phyloP scores from a whole-genome alignment of 2,797 vertebrate species.

The Nyctibius grandis region DNA sequence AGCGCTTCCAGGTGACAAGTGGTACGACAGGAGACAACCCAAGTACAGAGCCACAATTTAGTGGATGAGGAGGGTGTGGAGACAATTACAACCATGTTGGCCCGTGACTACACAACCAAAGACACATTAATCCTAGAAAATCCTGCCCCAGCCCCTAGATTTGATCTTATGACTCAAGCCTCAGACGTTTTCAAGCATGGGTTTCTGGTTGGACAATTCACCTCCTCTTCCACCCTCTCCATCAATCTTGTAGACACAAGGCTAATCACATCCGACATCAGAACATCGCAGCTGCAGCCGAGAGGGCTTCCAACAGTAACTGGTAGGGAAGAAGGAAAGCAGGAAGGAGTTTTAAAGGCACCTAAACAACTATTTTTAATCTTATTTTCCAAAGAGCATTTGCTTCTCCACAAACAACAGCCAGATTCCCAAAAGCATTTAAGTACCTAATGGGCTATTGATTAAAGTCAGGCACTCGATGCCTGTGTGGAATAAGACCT shows the following conservation, averaged over 20 bases:
- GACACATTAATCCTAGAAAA: neutral
- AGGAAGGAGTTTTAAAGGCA: neutral
- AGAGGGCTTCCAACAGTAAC: neutral
- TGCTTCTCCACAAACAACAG: neutral
- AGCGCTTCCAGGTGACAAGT: neutral
- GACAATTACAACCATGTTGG: neutral
- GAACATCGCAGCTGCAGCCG: fast-evolving
- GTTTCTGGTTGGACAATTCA: neutral
- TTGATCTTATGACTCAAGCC: neutral
- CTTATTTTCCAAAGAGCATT: neutral
- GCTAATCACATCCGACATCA: fast-evolving
- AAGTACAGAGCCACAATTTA: neutral
- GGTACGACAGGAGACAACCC: fast-evolving
- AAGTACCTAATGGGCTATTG: neutral
- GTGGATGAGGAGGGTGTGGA: neutral
- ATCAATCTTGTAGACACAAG: neutral
- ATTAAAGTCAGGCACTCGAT: fast-evolving
- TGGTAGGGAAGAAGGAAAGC: neutral
- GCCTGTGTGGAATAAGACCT: neutral
- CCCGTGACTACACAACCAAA: neutral
- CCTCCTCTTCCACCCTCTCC: neutral
- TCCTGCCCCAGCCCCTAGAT: neutral
- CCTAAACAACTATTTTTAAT: neutral
- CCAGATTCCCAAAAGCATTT: neutral
- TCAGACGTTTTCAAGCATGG: fast-evolving